These are phyloP conservation scores for Beris morrisii DNA, from an alignment of 2,888 invertebrate genomes.

Conservation along the genomic window DNA sequence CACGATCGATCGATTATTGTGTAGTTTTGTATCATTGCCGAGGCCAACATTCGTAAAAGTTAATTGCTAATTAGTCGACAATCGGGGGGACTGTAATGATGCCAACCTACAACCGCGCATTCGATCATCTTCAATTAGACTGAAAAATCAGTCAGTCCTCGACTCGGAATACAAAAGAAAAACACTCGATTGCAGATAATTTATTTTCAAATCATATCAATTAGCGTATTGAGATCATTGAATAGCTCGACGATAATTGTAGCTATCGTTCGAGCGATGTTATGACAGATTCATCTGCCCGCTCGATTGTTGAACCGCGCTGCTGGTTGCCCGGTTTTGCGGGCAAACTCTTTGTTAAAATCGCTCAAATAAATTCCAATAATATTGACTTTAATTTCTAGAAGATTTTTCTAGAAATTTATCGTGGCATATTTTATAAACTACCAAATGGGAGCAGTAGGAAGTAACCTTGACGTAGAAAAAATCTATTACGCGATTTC, in stretches of 20 bases:
- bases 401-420: too few species aligned
- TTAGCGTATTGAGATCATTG: constrained; percentile 21
- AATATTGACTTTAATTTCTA: too few species aligned
- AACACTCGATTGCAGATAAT: constrained; percentile 13
- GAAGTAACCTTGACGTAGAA: background rate
- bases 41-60: constrained; percentile 11
- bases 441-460: constrained; percentile 7
- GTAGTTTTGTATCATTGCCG: constrained; percentile 27
- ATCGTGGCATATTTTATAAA: too few species aligned
- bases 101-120: constrained; percentile 4
- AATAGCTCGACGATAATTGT: constrained; percentile 6
- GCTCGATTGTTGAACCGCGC: constrained; percentile 11
- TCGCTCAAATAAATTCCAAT: too few species aligned
- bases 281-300: constrained; percentile 26
- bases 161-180: background rate
- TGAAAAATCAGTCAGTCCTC: constrained; percentile 4
- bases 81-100: too few species aligned
- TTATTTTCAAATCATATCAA: constrained; percentile 15
- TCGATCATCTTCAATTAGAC: constrained; percentile 26
- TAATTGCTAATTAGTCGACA: constrained; percentile 15
- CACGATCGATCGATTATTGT: constrained; percentile 20
- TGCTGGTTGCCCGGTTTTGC: too few species aligned
- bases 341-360: background rate
- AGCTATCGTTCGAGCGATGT: constrained; percentile 11
- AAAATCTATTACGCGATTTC: background rate